Evolutionary conservation across 2,888 invertebrate species (phyloP).

Genomic region (Deroplatys truncata): DNA sequence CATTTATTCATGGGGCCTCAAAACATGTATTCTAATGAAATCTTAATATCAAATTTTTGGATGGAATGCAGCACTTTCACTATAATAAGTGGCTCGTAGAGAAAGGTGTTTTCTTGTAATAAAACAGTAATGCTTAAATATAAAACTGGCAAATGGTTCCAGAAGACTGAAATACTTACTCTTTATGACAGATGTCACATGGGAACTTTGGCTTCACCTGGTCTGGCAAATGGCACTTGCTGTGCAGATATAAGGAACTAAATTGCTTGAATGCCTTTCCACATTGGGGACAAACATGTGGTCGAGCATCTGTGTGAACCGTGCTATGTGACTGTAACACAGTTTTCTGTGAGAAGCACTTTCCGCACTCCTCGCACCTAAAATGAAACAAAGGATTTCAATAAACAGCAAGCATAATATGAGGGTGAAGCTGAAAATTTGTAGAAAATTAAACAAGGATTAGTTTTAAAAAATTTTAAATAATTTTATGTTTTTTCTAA

Average conservation of each 20-base stretch:
- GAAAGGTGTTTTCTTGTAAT: too few species aligned
- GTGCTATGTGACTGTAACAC: constrained; percentile 36
- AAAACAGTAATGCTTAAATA: too few species aligned
- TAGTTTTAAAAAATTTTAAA: too few species aligned
- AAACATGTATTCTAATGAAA: too few species aligned
- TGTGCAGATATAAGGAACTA: constrained; percentile 37
- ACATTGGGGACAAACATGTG: constrained; percentile 36
- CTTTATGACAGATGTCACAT: constrained; percentile 36
- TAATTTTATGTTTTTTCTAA: too few species aligned
- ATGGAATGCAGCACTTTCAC: too few species aligned
- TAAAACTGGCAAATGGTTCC: too few species aligned
- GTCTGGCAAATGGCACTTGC: constrained; percentile 37
- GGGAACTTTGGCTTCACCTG: constrained; percentile 36
- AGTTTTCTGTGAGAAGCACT: constrained; percentile 37
- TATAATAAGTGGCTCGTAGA: too few species aligned
- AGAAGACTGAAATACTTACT: constrained; percentile 33
- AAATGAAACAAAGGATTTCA: neutral
- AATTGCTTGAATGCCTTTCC: constrained; percentile 39
- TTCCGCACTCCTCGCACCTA: constrained; percentile 39
- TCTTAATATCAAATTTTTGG: too few species aligned
- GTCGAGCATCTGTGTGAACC: constrained; percentile 38
- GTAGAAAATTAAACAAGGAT: too few species aligned
- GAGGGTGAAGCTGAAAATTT: too few species aligned
- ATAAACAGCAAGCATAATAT: neutral
- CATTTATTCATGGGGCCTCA: too few species aligned